Evolutionary conservation across 2,888 invertebrate species (phyloP).

Genomic region (Hypercompe scribonia): DNA sequence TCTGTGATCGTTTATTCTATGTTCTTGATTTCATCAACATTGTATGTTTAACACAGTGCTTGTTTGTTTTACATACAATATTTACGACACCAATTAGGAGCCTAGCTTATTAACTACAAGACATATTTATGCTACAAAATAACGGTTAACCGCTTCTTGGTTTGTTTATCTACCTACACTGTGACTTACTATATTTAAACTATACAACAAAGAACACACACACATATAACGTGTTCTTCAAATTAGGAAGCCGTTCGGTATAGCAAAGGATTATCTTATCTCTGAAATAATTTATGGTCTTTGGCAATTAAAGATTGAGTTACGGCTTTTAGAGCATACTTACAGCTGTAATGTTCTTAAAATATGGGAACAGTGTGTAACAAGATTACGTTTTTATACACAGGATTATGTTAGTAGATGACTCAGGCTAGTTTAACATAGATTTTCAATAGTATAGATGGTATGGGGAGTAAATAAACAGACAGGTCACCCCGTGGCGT

Average conservation of each 20-base stretch:
- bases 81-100: slow-evolving; percentile 79
- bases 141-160: slow-evolving; percentile 58
- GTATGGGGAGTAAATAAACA: background rate
- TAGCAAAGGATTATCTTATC: slow-evolving; percentile 36
- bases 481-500: background rate
- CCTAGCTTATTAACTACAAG: slow-evolving; percentile 77
- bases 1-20: slow-evolving; percentile 51
- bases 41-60: slow-evolving; percentile 47
- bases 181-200: slow-evolving; percentile 65
- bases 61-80: slow-evolving; percentile 81
- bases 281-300: slow-evolving; percentile 22
- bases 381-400: background rate
- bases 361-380: slow-evolving; percentile 19
- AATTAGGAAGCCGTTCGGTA: slow-evolving; percentile 33
- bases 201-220: slow-evolving; percentile 32
- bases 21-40: slow-evolving; percentile 41
- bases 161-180: slow-evolving; percentile 66
- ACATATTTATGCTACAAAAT: slow-evolving; percentile 71
- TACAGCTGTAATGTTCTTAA: slow-evolving; percentile 14
- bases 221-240: slow-evolving; percentile 32
- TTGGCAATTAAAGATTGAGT: slow-evolving; percentile 20
- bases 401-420: background rate
- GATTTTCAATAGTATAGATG: background rate
- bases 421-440: background rate
- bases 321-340: slow-evolving; percentile 16